These are phyloP conservation scores for Rhinella marina DNA, from an alignment of 2,797 vertebrate genomes.

Conservation along the genomic window DNA sequence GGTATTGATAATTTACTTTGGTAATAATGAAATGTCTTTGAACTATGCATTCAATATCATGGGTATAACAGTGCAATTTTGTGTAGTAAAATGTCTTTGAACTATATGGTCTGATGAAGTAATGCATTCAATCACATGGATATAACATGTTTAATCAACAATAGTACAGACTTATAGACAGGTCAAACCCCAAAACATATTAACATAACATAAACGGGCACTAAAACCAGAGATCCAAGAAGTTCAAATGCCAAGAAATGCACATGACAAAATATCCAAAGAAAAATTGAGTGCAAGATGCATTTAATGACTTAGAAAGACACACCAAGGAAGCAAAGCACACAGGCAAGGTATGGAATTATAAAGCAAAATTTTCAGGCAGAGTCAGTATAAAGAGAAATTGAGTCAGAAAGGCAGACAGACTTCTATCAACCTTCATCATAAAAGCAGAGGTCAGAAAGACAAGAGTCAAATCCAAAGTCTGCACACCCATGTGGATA, in stretches of 20 bases:
- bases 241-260: background rate
- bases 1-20: too few species aligned
- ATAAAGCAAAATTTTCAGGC: conserved; percentile 15
- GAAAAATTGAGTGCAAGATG: background rate
- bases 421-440: conserved; percentile 4
- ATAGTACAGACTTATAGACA: too few species aligned
- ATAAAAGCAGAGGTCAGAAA: background rate
- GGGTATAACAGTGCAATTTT: too few species aligned
- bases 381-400: background rate
- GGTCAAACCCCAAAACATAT: background rate
- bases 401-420: conserved; percentile 10
- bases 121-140: too few species aligned
- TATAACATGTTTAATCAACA: too few species aligned
- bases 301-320: background rate
- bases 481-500: background rate
- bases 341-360: conserved; percentile 4
- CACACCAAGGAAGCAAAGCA: conserved; percentile 6
- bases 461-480: background rate
- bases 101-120: too few species aligned
- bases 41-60: too few species aligned
- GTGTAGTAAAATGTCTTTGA: too few species aligned
- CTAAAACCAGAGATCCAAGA: background rate
- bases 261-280: background rate
- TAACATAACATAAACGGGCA: background rate
- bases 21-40: too few species aligned